Conservation (phyloP, 2,797 vertebrate genomes). For the Eptatretus atami region DNA sequence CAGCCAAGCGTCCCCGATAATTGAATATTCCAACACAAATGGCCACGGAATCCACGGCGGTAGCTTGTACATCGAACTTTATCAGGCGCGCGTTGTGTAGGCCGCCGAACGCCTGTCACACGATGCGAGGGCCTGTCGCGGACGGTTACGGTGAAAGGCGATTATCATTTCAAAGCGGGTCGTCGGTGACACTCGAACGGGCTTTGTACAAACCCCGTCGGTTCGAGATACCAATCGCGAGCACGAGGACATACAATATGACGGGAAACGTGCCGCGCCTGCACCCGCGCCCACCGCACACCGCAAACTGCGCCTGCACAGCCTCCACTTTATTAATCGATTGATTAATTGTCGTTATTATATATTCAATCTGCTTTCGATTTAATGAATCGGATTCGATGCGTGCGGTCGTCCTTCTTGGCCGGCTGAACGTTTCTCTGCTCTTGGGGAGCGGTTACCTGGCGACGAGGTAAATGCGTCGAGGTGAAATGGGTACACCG, state of each 20-base stretch:
- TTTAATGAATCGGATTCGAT: too few species aligned
- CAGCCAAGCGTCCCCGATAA: background rate
- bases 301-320: too few species aligned
- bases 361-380: too few species aligned
- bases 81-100: background rate
- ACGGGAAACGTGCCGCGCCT: background rate
- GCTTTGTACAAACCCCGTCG: background rate
- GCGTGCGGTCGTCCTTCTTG: too few species aligned
- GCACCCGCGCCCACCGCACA: background rate
- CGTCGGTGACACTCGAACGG: background rate
- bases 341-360: too few species aligned
- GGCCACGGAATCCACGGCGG: background rate
- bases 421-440: too few species aligned
- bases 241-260: background rate
- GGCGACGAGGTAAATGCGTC: too few species aligned
- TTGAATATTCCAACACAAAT: background rate
- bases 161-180: conserved; percentile 4
- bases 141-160: conserved; percentile 3
- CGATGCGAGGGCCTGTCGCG: conserved; percentile 1
- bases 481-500: too few species aligned
- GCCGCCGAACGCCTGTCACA: conserved; percentile 1
- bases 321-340: too few species aligned
- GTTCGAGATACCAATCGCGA: background rate
- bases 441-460: too few species aligned
- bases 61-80: background rate